Evolutionary conservation across 2,888 invertebrate species (phyloP).

Genomic region (Margaritifera margaritifera): DNA sequence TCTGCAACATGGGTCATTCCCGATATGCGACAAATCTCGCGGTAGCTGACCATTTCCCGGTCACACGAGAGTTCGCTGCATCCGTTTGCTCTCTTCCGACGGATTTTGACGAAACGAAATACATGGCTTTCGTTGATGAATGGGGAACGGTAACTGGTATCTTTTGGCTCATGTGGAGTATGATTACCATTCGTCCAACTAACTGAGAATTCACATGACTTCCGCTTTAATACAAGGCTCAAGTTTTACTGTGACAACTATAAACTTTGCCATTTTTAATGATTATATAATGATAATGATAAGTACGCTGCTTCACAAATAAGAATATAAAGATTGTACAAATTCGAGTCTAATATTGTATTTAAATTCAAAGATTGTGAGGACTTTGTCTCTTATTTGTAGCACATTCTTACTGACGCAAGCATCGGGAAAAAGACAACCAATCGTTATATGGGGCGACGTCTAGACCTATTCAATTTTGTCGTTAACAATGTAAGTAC

Average conservation of each 20-base stretch:
- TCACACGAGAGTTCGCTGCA: constrained; percentile 37
- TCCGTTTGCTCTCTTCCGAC: constrained; percentile 37
- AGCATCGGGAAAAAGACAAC: constrained; percentile 32
- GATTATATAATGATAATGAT: too few relatives aligned
- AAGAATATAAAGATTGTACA: too few relatives aligned
- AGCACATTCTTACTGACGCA: constrained; percentile 43
- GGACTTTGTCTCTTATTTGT: constrained; percentile 2
- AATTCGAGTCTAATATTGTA: not conserved
- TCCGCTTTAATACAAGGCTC: too few relatives aligned
- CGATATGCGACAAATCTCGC: constrained; percentile 34
- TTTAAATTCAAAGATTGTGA: not conserved
- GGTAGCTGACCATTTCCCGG: constrained; percentile 29
- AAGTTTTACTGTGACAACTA: too few relatives aligned
- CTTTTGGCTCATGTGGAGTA: not conserved
- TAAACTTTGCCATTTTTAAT: too few relatives aligned
- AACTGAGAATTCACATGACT: too few relatives aligned
- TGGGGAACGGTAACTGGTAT: constrained; percentile 43
- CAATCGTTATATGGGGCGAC: constrained; percentile 22
- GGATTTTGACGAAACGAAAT: constrained; percentile 23
- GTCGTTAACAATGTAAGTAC: constrained; percentile 34
- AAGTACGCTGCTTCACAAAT: too few relatives aligned
- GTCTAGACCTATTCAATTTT: constrained; percentile 30
- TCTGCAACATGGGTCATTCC: constrained; percentile 40
- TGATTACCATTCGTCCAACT: too few relatives aligned
- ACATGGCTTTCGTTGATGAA: constrained; percentile 42